phyloP scores from a whole-genome alignment of 53 echinoderm and acorn worm genomes.

The Holothuria leucospilota region DNA sequence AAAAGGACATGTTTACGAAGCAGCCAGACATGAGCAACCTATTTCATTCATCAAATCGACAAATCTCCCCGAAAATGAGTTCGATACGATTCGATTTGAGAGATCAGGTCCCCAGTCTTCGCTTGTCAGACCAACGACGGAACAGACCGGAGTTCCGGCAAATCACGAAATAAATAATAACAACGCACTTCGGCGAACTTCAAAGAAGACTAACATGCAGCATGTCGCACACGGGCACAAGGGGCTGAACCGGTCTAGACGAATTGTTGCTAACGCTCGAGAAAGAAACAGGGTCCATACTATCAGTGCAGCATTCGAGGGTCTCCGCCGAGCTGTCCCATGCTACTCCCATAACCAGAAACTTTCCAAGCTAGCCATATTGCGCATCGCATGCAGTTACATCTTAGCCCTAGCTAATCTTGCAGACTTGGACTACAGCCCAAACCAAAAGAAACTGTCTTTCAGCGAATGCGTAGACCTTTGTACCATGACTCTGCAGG shows the following conservation, averaged over 20 bases:
- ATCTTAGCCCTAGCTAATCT: slow-evolving; percentile 89
- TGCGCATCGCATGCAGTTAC: slow-evolving; percentile 97
- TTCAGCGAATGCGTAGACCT: slow-evolving; percentile 95
- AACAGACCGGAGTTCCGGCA: no score
- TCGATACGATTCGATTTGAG: no score
- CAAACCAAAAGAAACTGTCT: slow-evolving; percentile 68
- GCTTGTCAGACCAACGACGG: no score
- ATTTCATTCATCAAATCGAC: no score
- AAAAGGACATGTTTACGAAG: no score
- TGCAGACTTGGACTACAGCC: slow-evolving; percentile 89
- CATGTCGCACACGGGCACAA: slow-evolving; percentile 22
- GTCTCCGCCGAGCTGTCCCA: slow-evolving; percentile 91
- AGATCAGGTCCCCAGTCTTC: no score
- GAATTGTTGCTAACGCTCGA: slow-evolving; percentile 95
- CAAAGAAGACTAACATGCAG: neutral
- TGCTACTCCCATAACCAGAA: slow-evolving; percentile 99
- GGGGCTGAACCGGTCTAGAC: slow-evolving; percentile 74
- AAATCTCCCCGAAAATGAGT: no score
- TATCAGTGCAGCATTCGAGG: slow-evolving; percentile 98
- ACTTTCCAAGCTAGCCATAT: slow-evolving; percentile 95
- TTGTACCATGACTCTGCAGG: slow-evolving; percentile 90
- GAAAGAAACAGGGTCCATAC: slow-evolving; percentile 97
- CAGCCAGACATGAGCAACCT: no score
- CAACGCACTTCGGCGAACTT: neutral
- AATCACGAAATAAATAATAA: slow-evolving; percentile 20